Base-by-base conservation (phyloP, 2,888 invertebrate species). In the Polyommatus icarus region DNA sequence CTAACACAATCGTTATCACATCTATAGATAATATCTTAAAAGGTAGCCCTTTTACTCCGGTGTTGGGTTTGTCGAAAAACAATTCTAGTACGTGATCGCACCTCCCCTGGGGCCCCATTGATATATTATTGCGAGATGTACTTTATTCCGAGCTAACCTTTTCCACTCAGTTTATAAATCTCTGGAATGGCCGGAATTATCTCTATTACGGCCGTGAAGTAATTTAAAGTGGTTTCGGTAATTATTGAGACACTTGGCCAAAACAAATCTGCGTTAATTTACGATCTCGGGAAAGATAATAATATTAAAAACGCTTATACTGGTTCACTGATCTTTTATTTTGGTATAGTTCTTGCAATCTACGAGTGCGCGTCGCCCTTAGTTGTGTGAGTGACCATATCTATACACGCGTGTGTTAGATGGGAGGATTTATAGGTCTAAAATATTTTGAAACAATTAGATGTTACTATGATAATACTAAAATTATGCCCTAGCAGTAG, bases 41-140 rank as follows among this genome's bases (percentile, higher is more conserved):
- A 80, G 79, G 80, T 79, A 59, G 67, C 59, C 61, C 76, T 78
- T 73, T 76, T 83, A 83, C 84, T 82, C 82, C 89, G 89, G 88
- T 87, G 86, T 83, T 82, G 85, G 88, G 88, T 88, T 84, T 84
- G 86, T 87, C 84, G 89, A 87, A 90, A 91, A 91, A 90, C 91
- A 91, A 87, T 89, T 85, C 85, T 84, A 83, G 86, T 88, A 91
- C 91, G 91, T 91, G 91, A 91, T 88, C 89, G 86, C 85, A 87
- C 88, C 87, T 87, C 89, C 88, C 86, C 82, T 76, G 82, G 82
- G 83, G 86, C 83, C 86, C 82, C 85, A 85, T 85, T 89, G 90
- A 91, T 90, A 90, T 90, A 91, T 90, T 84, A 86, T 85, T 85
- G 86, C 84, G 81, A 79, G 79, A 81, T 81, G 80, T 81, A 77